Conservation (phyloP, 2,113 vertebrate genomes). For the Alethe castanea region DNA sequence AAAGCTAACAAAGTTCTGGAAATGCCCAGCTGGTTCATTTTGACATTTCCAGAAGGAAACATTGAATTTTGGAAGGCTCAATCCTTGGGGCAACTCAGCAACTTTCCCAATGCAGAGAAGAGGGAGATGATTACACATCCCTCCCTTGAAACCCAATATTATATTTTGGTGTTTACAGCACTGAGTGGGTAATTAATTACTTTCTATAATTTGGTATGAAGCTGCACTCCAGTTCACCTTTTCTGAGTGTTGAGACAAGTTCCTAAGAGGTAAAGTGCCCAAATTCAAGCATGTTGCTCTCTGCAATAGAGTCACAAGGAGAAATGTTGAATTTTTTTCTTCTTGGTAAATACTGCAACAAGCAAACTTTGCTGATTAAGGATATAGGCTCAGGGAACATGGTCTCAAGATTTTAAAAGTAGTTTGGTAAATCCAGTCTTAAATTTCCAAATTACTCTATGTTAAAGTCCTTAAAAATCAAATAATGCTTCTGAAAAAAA, state of each 20-base stretch:
- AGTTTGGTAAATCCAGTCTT: neutral
- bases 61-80: neutral
- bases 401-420: neutral
- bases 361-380: neutral
- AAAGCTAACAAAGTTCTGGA: neutral
- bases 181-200: neutral
- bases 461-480: neutral
- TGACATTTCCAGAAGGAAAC: slow-evolving; percentile 6
- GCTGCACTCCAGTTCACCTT: neutral
- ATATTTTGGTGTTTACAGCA: neutral
- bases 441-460: neutral
- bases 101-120: neutral
- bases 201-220: neutral
- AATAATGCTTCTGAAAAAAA: neutral
- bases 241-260: neutral
- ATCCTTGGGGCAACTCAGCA: neutral
- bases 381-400: neutral
- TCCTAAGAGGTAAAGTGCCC: neutral
- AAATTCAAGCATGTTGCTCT: neutral
- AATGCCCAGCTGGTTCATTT: neutral
- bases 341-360: neutral
- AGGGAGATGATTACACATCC: neutral
- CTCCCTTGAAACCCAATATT: neutral
- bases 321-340: neutral
- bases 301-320: neutral